A percentile compares a stretch with the other conserved stretches of the same genome.
Conservation (phyloP, 2,797 vertebrate species). For the Cirrhinus molitorella region DNA sequence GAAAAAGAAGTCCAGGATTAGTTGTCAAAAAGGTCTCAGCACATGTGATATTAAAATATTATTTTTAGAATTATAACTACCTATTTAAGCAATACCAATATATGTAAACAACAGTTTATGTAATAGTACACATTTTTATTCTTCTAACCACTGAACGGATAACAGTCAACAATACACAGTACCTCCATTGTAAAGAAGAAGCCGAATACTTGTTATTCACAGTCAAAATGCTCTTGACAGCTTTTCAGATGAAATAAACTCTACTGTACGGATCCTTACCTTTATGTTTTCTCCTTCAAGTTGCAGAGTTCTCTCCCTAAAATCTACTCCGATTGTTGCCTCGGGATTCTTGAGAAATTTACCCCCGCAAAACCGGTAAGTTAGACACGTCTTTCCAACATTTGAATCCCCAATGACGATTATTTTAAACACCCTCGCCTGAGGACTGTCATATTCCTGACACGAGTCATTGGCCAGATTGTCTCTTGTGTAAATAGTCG, state of each 20-base stretch:
- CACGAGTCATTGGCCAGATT: conserved; percentile 67
- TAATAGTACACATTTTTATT: background rate
- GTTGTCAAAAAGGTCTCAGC: background rate
- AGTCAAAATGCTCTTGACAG: background rate
- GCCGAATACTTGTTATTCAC: background rate
- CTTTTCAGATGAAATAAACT: background rate
- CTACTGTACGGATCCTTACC: conserved; percentile 74
- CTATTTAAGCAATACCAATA: background rate
- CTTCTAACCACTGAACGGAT: background rate
- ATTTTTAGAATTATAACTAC: background rate
- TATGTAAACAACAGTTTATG: background rate
- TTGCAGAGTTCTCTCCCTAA: conserved; percentile 90
- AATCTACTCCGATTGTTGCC: conserved; percentile 95
- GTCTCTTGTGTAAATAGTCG: conserved; percentile 70
- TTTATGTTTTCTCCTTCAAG: conserved; percentile 93
- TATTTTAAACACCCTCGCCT: conserved; percentile 88
- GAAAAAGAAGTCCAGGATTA: background rate
- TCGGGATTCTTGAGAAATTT: conserved; percentile 91
- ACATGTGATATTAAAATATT: background rate
- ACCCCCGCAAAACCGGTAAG: conserved; percentile 92
- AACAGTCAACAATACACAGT: background rate
- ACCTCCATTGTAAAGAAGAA: background rate
- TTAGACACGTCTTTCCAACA: conserved; percentile 94
- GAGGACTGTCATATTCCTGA: conserved; percentile 63
- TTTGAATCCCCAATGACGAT: conserved; percentile 95